These are phyloP conservation scores for Ptychodera flava DNA, from an alignment of 35 echinoderm and acorn worm species.

Conservation along the genomic window DNA sequence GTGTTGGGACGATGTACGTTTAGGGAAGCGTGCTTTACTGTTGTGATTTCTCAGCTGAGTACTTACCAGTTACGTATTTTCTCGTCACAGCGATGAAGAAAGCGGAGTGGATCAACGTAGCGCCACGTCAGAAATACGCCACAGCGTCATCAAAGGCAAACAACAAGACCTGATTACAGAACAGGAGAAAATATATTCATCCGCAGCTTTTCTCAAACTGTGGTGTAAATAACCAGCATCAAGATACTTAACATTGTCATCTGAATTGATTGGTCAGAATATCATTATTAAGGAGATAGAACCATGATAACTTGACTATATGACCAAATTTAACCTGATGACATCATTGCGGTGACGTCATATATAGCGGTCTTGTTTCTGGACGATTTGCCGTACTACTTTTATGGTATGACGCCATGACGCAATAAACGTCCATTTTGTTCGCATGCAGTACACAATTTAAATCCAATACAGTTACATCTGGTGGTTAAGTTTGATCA, in stretches of 20 bases:
- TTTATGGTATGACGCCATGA: not conserved
- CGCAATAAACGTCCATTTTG: no score
- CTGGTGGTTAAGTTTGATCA: no score
- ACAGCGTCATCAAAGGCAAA: constrained; percentile 15
- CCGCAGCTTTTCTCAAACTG: no score
- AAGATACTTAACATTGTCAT: no score
- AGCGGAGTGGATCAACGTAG: constrained; percentile 24
- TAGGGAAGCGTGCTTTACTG: not conserved
- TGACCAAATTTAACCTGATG: no score
- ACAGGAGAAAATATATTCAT: not conserved
- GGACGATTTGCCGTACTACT: not conserved
- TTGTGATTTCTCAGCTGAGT: constrained; percentile 4
- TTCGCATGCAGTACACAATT: no score
- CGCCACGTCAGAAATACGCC: constrained; percentile 24
- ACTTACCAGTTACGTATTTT: constrained; percentile 36
- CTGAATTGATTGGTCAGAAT: no score
- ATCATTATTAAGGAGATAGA: no score
- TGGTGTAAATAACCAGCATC: no score
- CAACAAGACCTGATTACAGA: not conserved
- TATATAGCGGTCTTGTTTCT: not conserved
- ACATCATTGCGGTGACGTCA: not conserved
- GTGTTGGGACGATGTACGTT: not conserved
- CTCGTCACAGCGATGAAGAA: constrained; percentile 22
- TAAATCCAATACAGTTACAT: no score
- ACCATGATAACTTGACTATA: no score